Base-by-base conservation (phyloP, 2,797 vertebrate genomes). In the Peromyscus melanophrys region DNA sequence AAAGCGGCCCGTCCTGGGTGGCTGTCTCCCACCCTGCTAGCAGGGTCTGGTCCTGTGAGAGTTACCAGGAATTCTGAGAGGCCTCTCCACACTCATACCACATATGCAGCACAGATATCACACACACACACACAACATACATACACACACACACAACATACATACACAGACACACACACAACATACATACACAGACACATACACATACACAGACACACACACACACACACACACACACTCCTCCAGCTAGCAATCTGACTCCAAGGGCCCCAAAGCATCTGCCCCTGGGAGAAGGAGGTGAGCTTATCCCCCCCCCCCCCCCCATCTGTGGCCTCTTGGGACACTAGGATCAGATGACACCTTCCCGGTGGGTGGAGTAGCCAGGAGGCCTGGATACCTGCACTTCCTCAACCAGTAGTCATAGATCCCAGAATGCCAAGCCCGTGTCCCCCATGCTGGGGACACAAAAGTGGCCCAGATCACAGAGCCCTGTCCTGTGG, bases 261-360 rank as follows among this genome's bases (percentile, higher is more conserved):
- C 3, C 9, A 0, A 19, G 43, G 4, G 19, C 17, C 37, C 57
- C n/a, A 6, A 52, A 49, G 4, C 46, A 34, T 25, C 46, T 43
- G 21, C 13, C 23, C 9, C 12, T 10, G 67, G 37, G 2, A 12
- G 0, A 2, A 19, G 55, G 12, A 31, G 17, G 9, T 46, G 12
- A 67, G 13, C 29, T 40, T 76, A 3, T 1, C 46, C 40, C 40
- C 59, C 37, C 23, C 1, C n/a, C 4, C 59, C 37, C 23, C 1
- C n/a, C 4, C 27, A 4, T 17, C 71, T 43, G 5, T 0, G 14
- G 14, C 75, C 27, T 0, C 76, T 63, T 4, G 1, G 43, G 25
- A 65, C 34, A 55, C 6, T 5, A 27, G 31, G 73, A 43, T 65
- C 59, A 29, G 0, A 12, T 9, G 37, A 49, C 10, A 4, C 69